These are phyloP conservation scores for Byasa hedistus DNA, from an alignment of 2,888 invertebrate genomes.

Conservation along the genomic window DNA sequence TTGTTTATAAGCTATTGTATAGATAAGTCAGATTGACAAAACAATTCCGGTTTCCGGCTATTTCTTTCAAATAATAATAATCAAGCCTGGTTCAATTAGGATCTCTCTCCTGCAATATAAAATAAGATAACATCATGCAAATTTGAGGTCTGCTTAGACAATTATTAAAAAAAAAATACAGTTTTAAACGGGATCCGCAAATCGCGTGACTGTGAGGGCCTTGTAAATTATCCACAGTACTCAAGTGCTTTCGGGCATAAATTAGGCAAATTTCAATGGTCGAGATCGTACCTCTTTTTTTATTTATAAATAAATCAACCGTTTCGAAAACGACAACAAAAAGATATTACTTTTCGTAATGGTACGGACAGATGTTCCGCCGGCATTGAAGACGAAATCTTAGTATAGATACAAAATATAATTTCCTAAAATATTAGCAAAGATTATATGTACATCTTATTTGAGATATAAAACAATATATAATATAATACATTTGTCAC, in stretches of 20 bases:
- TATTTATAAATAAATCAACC: constrained; percentile 3
- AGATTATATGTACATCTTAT: no score
- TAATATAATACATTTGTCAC: no score
- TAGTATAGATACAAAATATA: neutral
- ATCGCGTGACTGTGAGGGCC: constrained; percentile 16
- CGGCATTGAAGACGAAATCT: neutral
- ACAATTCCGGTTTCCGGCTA: no score
- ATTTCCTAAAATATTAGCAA: neutral
- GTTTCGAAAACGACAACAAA: constrained; percentile 3
- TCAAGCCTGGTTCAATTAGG: no score
- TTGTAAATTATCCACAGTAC: constrained; percentile 20
- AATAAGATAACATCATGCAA: no score
- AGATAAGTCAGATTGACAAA: no score
- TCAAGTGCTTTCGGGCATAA: constrained; percentile 20
- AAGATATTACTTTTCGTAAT: constrained; percentile 5
- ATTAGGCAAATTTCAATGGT: constrained; percentile 15
- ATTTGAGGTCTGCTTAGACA: no score
- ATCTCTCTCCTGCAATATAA: no score
- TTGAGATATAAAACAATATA: no score
- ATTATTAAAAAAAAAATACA: no score
- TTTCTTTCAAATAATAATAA: no score
- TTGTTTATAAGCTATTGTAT: no score
- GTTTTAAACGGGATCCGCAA: neutral
- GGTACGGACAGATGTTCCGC: neutral
- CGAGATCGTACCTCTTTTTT: constrained; percentile 9